A percentile compares a stretch with the other conserved stretches of the same genome.
phyloP scores from a whole-genome alignment of 2,888 invertebrate species.

The Ochropleura leucogaster region DNA sequence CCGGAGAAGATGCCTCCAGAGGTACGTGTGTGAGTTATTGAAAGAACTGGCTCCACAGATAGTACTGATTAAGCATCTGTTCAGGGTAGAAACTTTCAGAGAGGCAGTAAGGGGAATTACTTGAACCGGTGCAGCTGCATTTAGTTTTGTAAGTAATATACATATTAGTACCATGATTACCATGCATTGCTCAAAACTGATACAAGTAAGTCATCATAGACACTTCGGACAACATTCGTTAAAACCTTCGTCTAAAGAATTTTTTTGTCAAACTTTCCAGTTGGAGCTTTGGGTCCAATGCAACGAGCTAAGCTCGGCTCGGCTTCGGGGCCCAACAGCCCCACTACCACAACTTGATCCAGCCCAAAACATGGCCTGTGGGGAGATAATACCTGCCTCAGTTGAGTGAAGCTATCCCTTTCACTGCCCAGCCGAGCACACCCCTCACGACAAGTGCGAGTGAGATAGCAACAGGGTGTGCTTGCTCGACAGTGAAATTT shows the following conservation, averaged over 20 bases:
- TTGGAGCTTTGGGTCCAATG: constrained; percentile 89
- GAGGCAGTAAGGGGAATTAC: no score
- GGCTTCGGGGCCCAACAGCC: constrained; percentile 77
- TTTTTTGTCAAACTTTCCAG: constrained; percentile 73
- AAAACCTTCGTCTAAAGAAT: background rate
- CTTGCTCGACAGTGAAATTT: constrained; percentile 73
- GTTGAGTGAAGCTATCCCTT: constrained; percentile 77
- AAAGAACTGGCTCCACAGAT: background rate
- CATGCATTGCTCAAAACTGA: constrained; percentile 46
- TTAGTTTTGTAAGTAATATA: no score
- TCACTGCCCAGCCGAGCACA: constrained; percentile 78
- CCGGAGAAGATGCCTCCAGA: constrained; percentile 86
- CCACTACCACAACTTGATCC: constrained; percentile 71
- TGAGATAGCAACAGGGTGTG: constrained; percentile 72
- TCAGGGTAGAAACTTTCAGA: no score
- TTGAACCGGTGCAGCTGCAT: background rate
- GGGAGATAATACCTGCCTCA: constrained; percentile 78
- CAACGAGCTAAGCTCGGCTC: constrained; percentile 87
- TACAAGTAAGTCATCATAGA: constrained; percentile 28
- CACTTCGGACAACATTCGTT: background rate
- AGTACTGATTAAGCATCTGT: no score
- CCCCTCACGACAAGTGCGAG: constrained; percentile 72
- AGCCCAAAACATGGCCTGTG: constrained; percentile 76
- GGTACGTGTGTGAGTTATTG: constrained; percentile 64
- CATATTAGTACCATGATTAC: constrained; percentile 27